These are phyloP conservation scores for Formicarius rufipectus DNA, from an alignment of 2,113 vertebrate genomes.

Conservation along the genomic window DNA sequence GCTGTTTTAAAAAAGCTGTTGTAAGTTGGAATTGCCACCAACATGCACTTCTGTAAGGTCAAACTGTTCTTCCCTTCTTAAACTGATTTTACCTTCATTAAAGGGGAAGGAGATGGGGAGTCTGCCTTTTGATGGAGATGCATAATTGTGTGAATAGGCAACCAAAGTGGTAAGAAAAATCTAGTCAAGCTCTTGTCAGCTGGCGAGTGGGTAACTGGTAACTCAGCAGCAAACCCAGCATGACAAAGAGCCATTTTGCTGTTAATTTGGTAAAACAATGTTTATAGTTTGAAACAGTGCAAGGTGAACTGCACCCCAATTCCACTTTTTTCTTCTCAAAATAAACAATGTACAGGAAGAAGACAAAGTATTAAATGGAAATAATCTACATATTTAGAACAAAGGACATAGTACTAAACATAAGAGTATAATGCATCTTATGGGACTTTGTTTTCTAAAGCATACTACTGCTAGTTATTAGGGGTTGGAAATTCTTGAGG, in stretches of 20 bases:
- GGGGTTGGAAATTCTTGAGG: not conserved
- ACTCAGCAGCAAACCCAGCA: not conserved
- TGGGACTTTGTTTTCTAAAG: not conserved
- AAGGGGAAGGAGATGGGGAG: not conserved
- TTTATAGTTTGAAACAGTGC: not conserved
- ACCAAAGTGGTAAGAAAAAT: not conserved
- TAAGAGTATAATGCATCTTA: not conserved
- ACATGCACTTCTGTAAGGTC: not conserved
- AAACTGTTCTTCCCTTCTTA: not conserved
- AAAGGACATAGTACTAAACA: not conserved
- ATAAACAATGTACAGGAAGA: not conserved
- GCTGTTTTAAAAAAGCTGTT: no score
- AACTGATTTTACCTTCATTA: not conserved
- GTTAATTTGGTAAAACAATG: not conserved
- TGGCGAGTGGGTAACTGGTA: not conserved
- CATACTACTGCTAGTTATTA: not conserved
- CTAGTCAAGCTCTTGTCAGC: not conserved
- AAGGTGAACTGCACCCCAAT: not conserved
- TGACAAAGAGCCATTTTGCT: not conserved
- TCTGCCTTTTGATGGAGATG: not conserved
- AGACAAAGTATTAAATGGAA: not conserved
- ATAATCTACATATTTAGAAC: not conserved
- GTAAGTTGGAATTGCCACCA: not conserved
- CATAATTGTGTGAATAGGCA: not conserved
- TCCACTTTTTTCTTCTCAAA: not conserved